Evolutionary conservation across 2,888 invertebrate genomes (phyloP).

Genomic region (Dyspetes luteomarginatus): DNA sequence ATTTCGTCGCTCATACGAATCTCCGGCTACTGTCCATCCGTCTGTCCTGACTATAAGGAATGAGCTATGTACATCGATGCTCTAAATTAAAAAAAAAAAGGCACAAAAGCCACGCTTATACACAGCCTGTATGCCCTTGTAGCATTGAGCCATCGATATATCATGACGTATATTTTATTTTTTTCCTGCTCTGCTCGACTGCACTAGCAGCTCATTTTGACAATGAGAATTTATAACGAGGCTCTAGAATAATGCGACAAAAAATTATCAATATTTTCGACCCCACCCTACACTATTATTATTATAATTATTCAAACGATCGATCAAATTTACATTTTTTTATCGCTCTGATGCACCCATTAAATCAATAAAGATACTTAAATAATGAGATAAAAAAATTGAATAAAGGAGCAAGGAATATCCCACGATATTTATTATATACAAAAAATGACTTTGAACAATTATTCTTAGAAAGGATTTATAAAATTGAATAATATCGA

Average conservation of each 20-base stretch:
- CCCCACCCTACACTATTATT: background rate
- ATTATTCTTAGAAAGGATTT: no score
- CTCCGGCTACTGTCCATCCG: constrained; percentile 63
- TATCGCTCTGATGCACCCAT: background rate
- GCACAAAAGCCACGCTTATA: no score
- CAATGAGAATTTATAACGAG: constrained; percentile 21
- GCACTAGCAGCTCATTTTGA: constrained; percentile 27
- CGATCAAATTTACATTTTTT: background rate
- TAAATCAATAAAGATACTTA: background rate
- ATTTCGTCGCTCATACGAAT: constrained; percentile 75
- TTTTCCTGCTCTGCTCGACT: constrained; percentile 19
- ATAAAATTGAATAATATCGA: no score
- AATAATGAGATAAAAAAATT: no score
- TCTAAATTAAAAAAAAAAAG: no score
- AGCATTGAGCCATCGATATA: background rate
- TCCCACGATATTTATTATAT: no score
- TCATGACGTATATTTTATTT: constrained; percentile 25
- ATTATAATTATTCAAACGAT: background rate
- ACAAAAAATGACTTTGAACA: no score
- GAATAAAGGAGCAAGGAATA: no score
- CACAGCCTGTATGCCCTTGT: no score
- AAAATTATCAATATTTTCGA: background rate
- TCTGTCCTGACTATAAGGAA: constrained; percentile 22
- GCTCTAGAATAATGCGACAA: background rate
- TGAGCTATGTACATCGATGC: background rate